Conservation (phyloP, 1,140 invertebrate species). For the Luehdorfia chinensis region DNA sequence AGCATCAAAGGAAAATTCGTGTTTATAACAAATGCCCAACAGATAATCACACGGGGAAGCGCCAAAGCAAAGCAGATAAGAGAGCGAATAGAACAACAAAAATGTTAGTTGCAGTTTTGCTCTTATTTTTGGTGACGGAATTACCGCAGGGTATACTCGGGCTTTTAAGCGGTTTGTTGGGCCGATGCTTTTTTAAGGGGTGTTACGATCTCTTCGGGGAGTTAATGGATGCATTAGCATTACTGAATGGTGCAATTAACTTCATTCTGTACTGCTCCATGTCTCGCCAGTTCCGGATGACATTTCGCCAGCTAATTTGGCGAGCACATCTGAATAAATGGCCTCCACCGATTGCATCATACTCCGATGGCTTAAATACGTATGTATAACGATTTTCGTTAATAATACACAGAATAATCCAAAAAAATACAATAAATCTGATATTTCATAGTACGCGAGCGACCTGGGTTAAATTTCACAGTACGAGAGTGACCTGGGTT, state of each 20-base stretch:
- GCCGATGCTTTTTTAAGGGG: conserved; percentile 84
- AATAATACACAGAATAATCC: too few relatives aligned
- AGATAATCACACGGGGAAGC: conserved; percentile 78
- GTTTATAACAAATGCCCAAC: conserved; percentile 54
- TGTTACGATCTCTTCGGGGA: conserved; percentile 91
- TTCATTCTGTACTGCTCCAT: conserved; percentile 97
- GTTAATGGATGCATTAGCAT: conserved; percentile 93
- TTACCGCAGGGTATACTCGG: conserved; percentile 89
- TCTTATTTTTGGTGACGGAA: conserved; percentile 92
- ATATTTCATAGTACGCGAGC: too few relatives aligned
- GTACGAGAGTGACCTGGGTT: too few relatives aligned
- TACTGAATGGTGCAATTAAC: conserved; percentile 95
- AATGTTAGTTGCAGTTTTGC: conserved; percentile 92
- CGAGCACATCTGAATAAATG: conserved; percentile 70
- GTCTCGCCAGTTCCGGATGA: conserved; percentile 93
- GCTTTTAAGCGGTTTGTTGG: conserved; percentile 83
- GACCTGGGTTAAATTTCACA: too few relatives aligned
- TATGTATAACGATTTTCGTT: conserved; percentile 48
- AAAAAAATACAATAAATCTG: too few relatives aligned
- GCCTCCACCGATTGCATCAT: conserved; percentile 48
- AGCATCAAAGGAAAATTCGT: conserved; percentile 61
- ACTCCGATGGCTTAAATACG: conserved; percentile 63
- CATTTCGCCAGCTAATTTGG: conserved; percentile 88
- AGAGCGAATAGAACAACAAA: conserved; percentile 88
- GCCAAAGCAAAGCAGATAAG: conserved; percentile 81